Conservation (phyloP, 1,140 invertebrate species). For the Drosophila pandora region DNA sequence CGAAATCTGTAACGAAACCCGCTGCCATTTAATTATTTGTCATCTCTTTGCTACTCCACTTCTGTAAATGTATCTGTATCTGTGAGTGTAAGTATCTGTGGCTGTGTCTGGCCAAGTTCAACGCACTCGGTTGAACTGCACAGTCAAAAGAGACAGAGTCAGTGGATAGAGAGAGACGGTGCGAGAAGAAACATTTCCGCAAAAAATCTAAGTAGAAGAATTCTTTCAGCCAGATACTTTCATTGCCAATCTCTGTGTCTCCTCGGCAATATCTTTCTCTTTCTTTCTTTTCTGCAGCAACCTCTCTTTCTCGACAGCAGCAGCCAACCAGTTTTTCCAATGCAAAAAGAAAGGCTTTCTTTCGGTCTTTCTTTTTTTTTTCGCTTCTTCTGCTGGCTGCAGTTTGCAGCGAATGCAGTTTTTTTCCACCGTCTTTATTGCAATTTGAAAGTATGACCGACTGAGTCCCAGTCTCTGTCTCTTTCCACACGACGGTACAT, state of each 20-base stretch:
- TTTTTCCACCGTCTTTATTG: conserved; percentile 38
- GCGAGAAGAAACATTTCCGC: conserved; percentile 66
- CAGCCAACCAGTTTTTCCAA: conserved; percentile 67
- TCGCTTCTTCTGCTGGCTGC: conserved; percentile 40
- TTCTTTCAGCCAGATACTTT: conserved; percentile 76
- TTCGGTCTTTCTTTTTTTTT: conserved; percentile 39
- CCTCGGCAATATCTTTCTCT: conserved; percentile 20
- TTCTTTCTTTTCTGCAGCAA: not conserved
- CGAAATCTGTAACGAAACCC: conserved; percentile 79
- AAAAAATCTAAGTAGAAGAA: conserved; percentile 80
- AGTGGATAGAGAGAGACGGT: conserved; percentile 4
- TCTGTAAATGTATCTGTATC: conserved; percentile 35
- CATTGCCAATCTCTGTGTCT: conserved; percentile 72
- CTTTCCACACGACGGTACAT: not conserved
- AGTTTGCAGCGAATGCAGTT: conserved; percentile 43
- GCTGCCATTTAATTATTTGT: conserved; percentile 69
- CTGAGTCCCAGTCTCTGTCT: conserved; percentile 31
- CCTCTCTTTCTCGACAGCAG: not conserved
- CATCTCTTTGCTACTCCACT: conserved; percentile 75
- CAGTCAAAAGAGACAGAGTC: conserved; percentile 30
- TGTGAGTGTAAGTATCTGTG: conserved; percentile 26
- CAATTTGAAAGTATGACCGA: conserved; percentile 82
- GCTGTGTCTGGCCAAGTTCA: conserved; percentile 62
- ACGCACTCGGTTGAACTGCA: conserved; percentile 78
- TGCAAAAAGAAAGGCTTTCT: conserved; percentile 80